Evolutionary conservation across 2,888 invertebrate genomes (phyloP).

Genomic region (Oxytorus armatus): DNA sequence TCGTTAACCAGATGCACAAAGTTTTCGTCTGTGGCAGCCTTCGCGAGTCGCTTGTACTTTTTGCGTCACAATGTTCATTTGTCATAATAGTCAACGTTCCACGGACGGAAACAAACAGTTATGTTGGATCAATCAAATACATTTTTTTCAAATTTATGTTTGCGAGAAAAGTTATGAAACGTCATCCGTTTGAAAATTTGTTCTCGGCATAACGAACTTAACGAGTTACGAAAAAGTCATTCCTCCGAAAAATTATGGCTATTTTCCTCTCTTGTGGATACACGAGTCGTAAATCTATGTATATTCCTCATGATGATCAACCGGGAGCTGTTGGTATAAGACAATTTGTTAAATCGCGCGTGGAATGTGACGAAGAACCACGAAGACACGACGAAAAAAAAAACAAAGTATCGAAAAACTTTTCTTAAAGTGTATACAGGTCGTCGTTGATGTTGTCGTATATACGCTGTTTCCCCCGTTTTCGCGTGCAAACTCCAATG

Average conservation of each 20-base stretch:
- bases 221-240: conserved; percentile 1
- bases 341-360: conserved; percentile 61
- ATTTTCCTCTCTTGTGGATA: conserved; percentile 5
- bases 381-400: conserved; percentile 24
- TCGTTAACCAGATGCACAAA: conserved; percentile 14
- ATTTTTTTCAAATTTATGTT: no score
- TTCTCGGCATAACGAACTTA: conserved; percentile 3
- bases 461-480: conserved; percentile 28
- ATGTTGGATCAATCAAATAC: not conserved
- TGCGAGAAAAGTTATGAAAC: conserved; percentile 19
- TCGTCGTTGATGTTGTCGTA: conserved; percentile 8
- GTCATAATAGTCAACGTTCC: not conserved
- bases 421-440: conserved; percentile 44
- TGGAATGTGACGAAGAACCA: conserved; percentile 24
- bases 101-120: not conserved
- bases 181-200: conserved; percentile 13
- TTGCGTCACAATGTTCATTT: conserved; percentile 5
- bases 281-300: not conserved
- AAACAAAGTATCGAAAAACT: conserved; percentile 55
- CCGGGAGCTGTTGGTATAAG: conserved; percentile 23
- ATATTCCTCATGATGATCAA: not conserved
- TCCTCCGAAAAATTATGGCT: not conserved
- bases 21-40: conserved; percentile 3
- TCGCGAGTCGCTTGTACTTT: not conserved
- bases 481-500: conserved; percentile 9